Conservation (phyloP, 2,797 vertebrate genomes). For the Hippoglossus hippoglossus region DNA sequence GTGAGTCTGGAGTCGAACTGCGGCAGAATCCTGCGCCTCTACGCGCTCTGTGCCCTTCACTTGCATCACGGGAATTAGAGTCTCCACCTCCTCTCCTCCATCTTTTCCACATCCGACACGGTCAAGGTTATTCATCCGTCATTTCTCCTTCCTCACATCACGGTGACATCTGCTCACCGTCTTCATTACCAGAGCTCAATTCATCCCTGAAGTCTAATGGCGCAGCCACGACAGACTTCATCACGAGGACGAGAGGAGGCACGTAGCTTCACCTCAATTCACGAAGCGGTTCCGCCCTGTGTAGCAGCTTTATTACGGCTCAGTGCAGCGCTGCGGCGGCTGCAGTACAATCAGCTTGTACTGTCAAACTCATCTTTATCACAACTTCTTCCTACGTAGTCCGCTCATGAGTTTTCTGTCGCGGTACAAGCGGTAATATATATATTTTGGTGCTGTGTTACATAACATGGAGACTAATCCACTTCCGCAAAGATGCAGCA, state of each 20-base stretch:
- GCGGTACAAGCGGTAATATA: too few relatives aligned
- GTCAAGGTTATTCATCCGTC: neutral
- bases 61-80: neutral
- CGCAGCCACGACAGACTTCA: slow-evolving; percentile 56
- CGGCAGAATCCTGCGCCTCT: slow-evolving; percentile 66
- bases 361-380: neutral
- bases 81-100: neutral
- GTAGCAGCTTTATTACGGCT: too few relatives aligned
- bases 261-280: slow-evolving; percentile 60
- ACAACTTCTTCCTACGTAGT: too few relatives aligned
- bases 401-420: too few relatives aligned
- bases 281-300: neutral
- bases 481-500: slow-evolving; percentile 79
- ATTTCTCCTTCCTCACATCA: neutral
- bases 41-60: slow-evolving; percentile 28
- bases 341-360: too few relatives aligned
- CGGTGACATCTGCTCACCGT: neutral
- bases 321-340: neutral
- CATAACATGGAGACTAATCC: slow-evolving; percentile 69
- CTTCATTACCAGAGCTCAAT: neutral
- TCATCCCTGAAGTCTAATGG: slow-evolving; percentile 18
- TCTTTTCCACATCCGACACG: neutral
- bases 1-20: slow-evolving; percentile 61
- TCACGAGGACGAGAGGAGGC: slow-evolving; percentile 28
- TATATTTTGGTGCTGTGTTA: slow-evolving; percentile 28